Conservation (phyloP, 2,797 vertebrate species). For the Pelochelys cantorii region DNA sequence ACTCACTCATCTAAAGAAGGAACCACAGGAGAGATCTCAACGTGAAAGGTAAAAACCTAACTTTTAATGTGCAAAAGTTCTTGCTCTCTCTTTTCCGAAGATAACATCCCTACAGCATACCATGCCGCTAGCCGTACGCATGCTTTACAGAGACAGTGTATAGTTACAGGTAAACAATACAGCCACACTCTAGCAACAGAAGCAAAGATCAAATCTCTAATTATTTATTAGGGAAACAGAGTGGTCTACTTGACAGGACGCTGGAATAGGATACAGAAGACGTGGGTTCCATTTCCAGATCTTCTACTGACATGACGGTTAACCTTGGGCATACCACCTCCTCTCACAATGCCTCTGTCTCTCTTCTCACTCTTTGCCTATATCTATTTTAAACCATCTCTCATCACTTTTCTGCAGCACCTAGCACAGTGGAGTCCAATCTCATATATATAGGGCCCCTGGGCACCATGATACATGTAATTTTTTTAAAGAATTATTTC, state of each 20-base stretch:
- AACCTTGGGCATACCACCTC: neutral
- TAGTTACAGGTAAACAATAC: neutral
- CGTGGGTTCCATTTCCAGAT: neutral
- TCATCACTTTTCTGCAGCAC: neutral
- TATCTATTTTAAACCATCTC: neutral
- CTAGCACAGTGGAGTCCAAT: neutral
- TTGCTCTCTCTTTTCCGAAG: conserved; percentile 1
- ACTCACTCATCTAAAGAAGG: conserved; percentile 53
- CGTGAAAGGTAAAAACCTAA: conserved; percentile 35
- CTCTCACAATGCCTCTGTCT: neutral
- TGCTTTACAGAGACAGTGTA: neutral
- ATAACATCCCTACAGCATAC: neutral
- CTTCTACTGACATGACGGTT: neutral
- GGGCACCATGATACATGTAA: neutral
- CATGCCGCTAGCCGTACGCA: neutral
- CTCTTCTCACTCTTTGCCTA: neutral
- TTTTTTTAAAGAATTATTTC: neutral
- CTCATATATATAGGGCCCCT: neutral
- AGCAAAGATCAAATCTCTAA: neutral
- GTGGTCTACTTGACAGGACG: neutral
- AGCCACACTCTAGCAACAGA: fast-evolving
- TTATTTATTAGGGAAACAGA: neutral
- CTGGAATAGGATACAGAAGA: neutral
- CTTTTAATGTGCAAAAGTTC: conserved; percentile 47
- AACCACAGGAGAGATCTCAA: conserved; percentile 56